phyloP scores from a whole-genome alignment of 1,140 invertebrate genomes.

The Babylonia areolata region DNA sequence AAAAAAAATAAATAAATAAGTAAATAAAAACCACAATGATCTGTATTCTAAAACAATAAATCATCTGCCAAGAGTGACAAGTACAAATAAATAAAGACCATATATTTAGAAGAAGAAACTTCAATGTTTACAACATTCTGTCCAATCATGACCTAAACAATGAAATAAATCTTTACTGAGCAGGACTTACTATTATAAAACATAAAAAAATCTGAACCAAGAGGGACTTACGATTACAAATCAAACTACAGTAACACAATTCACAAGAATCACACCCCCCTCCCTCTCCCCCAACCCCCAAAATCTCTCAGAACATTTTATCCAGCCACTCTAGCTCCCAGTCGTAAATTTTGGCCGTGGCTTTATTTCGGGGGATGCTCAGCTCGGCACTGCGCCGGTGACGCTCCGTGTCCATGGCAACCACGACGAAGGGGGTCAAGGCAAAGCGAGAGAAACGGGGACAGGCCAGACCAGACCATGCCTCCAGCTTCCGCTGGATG shows the following conservation, averaged over 20 bases:
- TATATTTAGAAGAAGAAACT: no score
- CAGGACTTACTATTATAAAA: no score
- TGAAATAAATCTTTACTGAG: no score
- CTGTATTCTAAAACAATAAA: no score
- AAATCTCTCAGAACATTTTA: constrained; percentile 29
- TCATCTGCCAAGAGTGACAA: no score
- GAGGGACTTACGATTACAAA: neutral
- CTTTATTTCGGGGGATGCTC: constrained; percentile 45
- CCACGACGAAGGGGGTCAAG: constrained; percentile 42
- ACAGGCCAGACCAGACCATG: constrained; percentile 49
- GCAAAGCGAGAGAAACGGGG: constrained; percentile 48
- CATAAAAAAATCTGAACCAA: neutral
- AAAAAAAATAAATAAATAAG: no score
- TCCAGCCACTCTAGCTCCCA: constrained; percentile 56
- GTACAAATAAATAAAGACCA: no score
- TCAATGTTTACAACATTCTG: no score
- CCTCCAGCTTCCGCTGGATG: constrained; percentile 53
- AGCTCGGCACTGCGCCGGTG: constrained; percentile 44
- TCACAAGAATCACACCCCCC: neutral
- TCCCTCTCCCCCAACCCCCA: no score
- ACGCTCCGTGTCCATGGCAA: constrained; percentile 36
- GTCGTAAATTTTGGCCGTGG: constrained; percentile 42
- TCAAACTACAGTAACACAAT: neutral
- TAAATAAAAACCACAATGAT: no score
- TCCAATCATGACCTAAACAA: no score